phyloP scores from a whole-genome alignment of 2,797 vertebrate genomes.

The Vultur gryphus region DNA sequence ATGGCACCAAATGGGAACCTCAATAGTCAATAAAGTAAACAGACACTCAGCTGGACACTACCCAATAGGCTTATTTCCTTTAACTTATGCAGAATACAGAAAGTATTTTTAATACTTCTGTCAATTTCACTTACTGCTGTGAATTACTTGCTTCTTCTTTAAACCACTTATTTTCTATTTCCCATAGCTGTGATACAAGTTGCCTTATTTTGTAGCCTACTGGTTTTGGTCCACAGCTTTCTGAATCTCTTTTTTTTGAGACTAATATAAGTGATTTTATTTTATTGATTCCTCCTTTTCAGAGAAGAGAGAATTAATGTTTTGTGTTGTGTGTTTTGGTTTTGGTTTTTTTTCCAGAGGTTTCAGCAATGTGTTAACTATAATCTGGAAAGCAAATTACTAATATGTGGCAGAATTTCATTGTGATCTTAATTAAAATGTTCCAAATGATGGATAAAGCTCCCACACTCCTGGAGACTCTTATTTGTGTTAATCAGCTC shows the following conservation, averaged over 20 bases:
- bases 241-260: not conserved
- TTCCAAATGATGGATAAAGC: not conserved
- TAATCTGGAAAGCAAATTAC: not conserved
- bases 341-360: rapidly evolving
- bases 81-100: not conserved
- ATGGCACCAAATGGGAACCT: rapidly evolving
- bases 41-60: not conserved
- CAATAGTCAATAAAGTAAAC: not conserved
- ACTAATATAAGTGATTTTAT: not conserved
- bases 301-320: not conserved
- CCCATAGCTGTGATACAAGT: not conserved
- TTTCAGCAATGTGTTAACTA: not conserved
- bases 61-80: not conserved
- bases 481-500: not conserved
- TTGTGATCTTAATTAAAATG: not conserved
- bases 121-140: not conserved
- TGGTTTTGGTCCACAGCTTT: not conserved
- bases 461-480: not conserved
- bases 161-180: not conserved
- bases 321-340: not conserved
- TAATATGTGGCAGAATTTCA: not conserved
- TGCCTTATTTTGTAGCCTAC: not conserved
- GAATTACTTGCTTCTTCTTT: not conserved
- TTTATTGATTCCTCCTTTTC: not conserved
- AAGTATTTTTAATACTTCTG: not conserved